These are phyloP conservation scores for Leptocoma aspasia DNA, from an alignment of 2,113 vertebrate genomes.

Conservation along the genomic window DNA sequence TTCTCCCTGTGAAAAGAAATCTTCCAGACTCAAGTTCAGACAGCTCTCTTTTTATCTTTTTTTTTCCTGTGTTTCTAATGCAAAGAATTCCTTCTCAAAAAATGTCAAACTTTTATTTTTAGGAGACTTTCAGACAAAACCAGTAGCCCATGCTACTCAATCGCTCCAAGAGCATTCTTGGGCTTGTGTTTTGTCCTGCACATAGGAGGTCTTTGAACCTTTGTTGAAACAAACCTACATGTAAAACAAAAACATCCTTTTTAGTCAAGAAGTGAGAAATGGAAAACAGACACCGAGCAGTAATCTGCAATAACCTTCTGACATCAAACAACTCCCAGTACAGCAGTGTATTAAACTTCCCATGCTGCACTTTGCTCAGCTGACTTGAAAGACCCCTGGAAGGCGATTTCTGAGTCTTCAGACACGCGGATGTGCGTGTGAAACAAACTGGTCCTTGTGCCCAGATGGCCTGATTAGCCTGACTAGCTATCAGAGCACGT, in stretches of 20 bases:
- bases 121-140: background rate
- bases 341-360: background rate
- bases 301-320: background rate
- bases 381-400: background rate
- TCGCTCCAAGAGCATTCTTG: background rate
- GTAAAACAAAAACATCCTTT: conserved; percentile 46
- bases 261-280: conserved; percentile 28
- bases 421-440: background rate
- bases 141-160: background rate
- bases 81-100: background rate
- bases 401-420: background rate
- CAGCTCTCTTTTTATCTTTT: background rate
- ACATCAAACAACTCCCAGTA: background rate
- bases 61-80: background rate
- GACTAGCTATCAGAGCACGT: background rate
- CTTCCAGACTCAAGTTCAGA: background rate
- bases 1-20: background rate
- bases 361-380: background rate
- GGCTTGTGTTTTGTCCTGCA: conserved; percentile 20
- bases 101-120: background rate
- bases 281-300: background rate
- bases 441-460: background rate
- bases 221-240: background rate
- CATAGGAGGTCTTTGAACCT: conserved; percentile 41
- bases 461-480: background rate